Evolutionary conservation across 2,888 invertebrate species (phyloP).

Genomic region (Heteropelma amictum): DNA sequence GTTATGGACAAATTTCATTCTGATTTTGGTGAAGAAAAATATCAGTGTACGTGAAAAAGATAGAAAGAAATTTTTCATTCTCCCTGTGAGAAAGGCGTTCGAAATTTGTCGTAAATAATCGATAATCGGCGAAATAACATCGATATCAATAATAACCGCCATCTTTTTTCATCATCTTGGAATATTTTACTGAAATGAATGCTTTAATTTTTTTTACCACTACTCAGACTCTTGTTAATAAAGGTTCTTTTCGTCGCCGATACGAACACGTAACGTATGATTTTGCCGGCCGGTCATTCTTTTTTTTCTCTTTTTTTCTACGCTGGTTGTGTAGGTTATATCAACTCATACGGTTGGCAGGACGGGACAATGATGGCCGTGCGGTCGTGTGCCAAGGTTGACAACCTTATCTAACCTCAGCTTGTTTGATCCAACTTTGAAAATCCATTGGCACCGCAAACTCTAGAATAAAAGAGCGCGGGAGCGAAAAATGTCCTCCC

Average conservation of each 20-base stretch:
- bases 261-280: background rate
- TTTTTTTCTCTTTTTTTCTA: background rate
- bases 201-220: background rate
- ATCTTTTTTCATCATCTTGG: too few relatives aligned
- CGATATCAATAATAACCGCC: too few relatives aligned
- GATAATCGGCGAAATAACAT: too few relatives aligned
- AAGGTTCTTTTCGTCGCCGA: background rate
- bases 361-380: constrained; percentile 23
- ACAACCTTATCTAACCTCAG: constrained; percentile 71
- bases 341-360: constrained; percentile 1
- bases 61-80: too few relatives aligned
- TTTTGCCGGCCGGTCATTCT: background rate
- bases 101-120: too few relatives aligned
- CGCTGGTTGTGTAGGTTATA: constrained; percentile 6
- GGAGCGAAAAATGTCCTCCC: background rate
- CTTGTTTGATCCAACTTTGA: constrained; percentile 72
- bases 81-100: too few relatives aligned
- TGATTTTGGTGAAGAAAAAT: too few relatives aligned
- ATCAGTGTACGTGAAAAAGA: too few relatives aligned
- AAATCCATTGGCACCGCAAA: constrained; percentile 66
- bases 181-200: too few relatives aligned
- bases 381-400: constrained; percentile 53
- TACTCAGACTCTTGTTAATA: too few relatives aligned
- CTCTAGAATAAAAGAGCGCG: constrained; percentile 1
- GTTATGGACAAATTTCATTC: too few relatives aligned